These are phyloP conservation scores for Orchestia grillus DNA, from an alignment of 1,140 invertebrate genomes.

Conservation along the genomic window DNA sequence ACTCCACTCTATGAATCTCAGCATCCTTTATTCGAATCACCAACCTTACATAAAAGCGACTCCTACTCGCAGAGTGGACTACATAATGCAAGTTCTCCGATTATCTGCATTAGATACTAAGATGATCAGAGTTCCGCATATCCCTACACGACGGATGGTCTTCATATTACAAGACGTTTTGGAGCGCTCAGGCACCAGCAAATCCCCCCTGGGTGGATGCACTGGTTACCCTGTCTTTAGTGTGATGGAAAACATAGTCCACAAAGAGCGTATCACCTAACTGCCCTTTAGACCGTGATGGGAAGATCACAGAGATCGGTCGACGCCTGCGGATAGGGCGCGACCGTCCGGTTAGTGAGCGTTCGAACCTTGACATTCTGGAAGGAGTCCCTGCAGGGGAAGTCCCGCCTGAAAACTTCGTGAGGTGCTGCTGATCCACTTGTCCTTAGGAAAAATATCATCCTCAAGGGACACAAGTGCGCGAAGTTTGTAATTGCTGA, in stretches of 20 bases:
- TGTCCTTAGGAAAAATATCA: neutral
- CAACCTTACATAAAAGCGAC: neutral
- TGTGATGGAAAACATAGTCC: neutral
- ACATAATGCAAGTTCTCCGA: neutral
- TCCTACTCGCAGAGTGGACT: neutral
- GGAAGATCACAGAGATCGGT: neutral
- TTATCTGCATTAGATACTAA: neutral
- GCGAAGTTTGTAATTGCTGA: neutral
- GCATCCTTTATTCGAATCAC: neutral
- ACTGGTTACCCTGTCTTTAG: neutral
- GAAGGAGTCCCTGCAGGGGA: slow-evolving; percentile 6
- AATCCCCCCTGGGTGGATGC: neutral
- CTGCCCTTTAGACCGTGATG: neutral
- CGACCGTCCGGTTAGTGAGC: neutral
- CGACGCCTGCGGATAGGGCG: slow-evolving; percentile 12
- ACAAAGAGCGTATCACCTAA: neutral
- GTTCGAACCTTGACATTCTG: slow-evolving; percentile 44
- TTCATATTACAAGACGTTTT: neutral
- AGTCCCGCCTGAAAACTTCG: neutral
- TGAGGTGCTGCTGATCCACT: neutral
- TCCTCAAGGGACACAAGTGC: neutral
- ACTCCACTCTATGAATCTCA: no score
- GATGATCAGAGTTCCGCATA: neutral
- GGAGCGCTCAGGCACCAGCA: neutral
- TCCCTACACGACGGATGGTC: neutral